Evolutionary conservation across 1,140 invertebrate species (phyloP).

Genomic region (Carposina sasakii): DNA sequence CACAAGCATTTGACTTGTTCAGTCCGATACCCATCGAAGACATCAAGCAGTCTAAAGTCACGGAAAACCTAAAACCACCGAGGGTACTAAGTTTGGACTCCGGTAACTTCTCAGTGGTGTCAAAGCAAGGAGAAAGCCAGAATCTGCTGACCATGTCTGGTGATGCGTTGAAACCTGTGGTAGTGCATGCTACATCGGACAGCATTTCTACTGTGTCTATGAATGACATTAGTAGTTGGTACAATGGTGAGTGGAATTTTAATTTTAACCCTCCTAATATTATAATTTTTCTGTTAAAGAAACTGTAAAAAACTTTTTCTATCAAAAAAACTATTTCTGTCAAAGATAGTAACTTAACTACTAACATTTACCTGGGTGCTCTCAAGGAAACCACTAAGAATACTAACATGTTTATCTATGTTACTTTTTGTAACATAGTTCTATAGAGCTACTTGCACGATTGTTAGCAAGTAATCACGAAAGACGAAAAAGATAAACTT

Average conservation of each 20-base stretch:
- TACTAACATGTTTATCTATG: no score
- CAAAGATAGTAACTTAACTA: no score
- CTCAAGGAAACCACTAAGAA: no score
- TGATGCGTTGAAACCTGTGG: constrained; percentile 51
- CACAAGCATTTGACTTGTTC: constrained; percentile 67
- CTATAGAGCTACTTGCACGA: no score
- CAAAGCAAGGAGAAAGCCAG: constrained; percentile 41
- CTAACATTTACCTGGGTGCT: no score
- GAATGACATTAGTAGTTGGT: constrained; percentile 74
- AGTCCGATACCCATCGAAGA: constrained; percentile 69
- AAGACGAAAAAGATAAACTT: no score
- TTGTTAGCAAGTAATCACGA: no score
- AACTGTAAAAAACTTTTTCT: no score
- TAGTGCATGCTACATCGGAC: constrained; percentile 52
- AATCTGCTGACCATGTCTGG: constrained; percentile 50
- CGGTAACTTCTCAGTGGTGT: constrained; percentile 58
- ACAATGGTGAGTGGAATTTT: constrained; percentile 68
- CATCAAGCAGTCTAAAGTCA: constrained; percentile 46
- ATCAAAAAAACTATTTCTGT: no score
- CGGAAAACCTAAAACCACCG: constrained; percentile 42
- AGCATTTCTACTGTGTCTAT: constrained; percentile 69
- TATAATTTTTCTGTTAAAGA: no score
- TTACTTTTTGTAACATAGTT: no score
- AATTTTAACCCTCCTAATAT: no score
- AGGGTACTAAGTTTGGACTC: constrained; percentile 58